Conservation (phyloP, 2,888 invertebrate species). For the Callimorpha dominula region DNA sequence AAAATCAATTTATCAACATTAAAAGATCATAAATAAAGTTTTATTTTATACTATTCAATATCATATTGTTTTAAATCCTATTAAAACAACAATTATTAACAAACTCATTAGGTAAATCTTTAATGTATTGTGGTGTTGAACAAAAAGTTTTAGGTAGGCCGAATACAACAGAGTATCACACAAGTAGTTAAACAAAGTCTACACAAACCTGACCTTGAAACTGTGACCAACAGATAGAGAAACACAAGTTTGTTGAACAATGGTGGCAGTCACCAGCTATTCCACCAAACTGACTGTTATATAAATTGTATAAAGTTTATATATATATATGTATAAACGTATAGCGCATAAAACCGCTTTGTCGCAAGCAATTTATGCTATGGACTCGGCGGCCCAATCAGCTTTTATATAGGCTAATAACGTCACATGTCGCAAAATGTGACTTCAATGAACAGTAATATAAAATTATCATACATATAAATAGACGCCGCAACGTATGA, state of each 20-base stretch:
- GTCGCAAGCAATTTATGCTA: slow-evolving; percentile 54
- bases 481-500: not conserved
- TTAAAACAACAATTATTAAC: too few relatives aligned
- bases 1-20: not conserved
- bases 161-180: not conserved
- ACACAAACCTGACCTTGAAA: slow-evolving; percentile 47
- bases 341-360: slow-evolving; percentile 19
- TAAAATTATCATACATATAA: not conserved
- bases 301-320: slow-evolving; percentile 18
- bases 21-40: too few relatives aligned
- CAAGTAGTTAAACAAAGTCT: slow-evolving; percentile 31
- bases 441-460: slow-evolving; percentile 32
- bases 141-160: not conserved
- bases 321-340: slow-evolving; percentile 28
- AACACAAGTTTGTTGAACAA: slow-evolving; percentile 17
- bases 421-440: slow-evolving; percentile 67
- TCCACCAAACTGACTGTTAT: slow-evolving; percentile 5
- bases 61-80: too few relatives aligned
- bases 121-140: too few relatives aligned
- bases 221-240: slow-evolving; percentile 19
- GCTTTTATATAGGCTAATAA: slow-evolving; percentile 61
- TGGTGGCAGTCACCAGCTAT: slow-evolving; percentile 15
- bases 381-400: slow-evolving; percentile 38
- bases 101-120: too few relatives aligned
- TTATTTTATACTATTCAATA: too few relatives aligned